These are phyloP conservation scores for Euthynnus affinis DNA, from an alignment of 2,797 vertebrate species.

Conservation along the genomic window DNA sequence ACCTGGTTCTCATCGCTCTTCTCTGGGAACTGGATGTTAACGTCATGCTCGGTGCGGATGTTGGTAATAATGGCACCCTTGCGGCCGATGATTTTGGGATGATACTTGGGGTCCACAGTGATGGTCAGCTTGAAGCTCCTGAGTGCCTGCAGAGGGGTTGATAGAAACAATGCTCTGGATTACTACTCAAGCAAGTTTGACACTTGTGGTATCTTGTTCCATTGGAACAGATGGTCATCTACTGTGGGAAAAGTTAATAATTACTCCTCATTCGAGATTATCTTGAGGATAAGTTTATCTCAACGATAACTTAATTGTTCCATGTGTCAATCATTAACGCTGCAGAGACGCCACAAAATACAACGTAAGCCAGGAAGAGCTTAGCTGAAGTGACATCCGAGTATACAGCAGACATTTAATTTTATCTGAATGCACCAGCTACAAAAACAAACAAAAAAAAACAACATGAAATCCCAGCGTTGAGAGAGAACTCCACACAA, in stretches of 20 bases:
- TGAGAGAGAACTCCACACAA: background rate
- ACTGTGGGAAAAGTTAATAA: background rate
- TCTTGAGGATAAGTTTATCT: background rate
- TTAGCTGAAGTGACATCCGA: background rate
- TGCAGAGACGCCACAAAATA: background rate
- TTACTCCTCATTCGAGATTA: slow-evolving; percentile 2
- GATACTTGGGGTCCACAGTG: slow-evolving; percentile 97
- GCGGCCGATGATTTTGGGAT: slow-evolving; percentile 98
- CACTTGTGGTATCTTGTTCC: background rate
- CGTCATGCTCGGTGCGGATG: slow-evolving; percentile 95
- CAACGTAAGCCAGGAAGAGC: background rate
- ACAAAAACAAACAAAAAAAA: no score
- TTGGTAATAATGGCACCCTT: slow-evolving; percentile 98
- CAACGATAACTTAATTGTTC: background rate
- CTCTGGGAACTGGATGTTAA: slow-evolving; percentile 98
- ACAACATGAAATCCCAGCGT: background rate
- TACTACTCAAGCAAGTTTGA: background rate
- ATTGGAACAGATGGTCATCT: background rate
- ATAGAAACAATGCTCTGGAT: background rate
- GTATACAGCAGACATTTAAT: no score
- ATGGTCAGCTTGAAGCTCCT: slow-evolving; percentile 97
- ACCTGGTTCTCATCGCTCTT: slow-evolving; percentile 96
- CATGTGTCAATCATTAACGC: background rate
- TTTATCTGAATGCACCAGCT: background rate
- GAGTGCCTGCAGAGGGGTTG: slow-evolving; percentile 86